phyloP scores from a whole-genome alignment of 2,113 vertebrate species.

The Machaerirhynchus nigripectus region DNA sequence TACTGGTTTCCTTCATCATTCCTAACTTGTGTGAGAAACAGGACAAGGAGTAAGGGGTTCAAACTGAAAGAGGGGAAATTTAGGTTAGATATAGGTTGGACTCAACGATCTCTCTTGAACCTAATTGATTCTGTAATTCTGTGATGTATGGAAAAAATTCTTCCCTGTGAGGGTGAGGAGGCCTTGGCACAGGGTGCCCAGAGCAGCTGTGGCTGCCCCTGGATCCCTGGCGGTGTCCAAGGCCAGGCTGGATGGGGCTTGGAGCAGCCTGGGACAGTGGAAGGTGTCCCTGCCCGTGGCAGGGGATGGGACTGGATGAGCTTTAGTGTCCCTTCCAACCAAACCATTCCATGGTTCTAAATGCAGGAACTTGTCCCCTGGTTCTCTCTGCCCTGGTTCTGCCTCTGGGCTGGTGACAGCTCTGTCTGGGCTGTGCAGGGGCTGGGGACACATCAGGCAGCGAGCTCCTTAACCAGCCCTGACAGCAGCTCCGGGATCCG shows the following conservation, averaged over 20 bases:
- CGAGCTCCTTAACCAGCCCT: neutral
- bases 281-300: neutral
- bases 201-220: neutral
- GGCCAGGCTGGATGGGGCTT: neutral
- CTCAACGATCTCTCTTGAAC: neutral
- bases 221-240: neutral
- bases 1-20: accelerated
- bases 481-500: neutral
- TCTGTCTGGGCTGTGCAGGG: neutral
- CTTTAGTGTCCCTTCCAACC: neutral
- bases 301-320: accelerated
- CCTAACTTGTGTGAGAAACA: neutral
- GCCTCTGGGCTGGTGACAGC: neutral
- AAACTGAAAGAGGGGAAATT: neutral
- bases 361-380: neutral
- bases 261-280: neutral
- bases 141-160: neutral
- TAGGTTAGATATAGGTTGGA: neutral
- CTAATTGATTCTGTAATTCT: neutral
- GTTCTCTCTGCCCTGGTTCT: neutral
- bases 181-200: neutral
- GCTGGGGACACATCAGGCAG: neutral
- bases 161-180: neutral
- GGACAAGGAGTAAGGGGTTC: neutral
- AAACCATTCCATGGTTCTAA: neutral